Evolutionary conservation across 2,888 invertebrate genomes (phyloP), one percentile per base, ranked within the genome.

Genomic region (Piscicola geometra): DNA sequence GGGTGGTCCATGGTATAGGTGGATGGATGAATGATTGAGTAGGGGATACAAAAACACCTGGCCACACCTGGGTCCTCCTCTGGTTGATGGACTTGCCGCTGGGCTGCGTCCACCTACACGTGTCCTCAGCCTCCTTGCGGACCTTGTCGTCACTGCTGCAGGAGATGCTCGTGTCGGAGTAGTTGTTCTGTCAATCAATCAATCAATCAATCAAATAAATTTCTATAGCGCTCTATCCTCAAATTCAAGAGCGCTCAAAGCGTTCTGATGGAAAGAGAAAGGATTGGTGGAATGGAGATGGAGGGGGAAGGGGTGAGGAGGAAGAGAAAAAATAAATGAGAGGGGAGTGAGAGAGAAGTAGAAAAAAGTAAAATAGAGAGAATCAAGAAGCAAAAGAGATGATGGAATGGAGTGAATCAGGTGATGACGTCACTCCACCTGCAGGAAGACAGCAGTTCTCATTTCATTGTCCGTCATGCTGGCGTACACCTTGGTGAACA

Each of bases 121-220:
- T 28, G 52, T 73, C 73, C 21, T 35, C 73, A 1, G 12, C 41
- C 64, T 73, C 28, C 41, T 32, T 64, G 60, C 33, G 33, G 41
- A 73, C 60, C 15, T 12, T 64, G n/a, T 9, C 28, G 41, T 50
- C 41, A 30, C 18, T 30, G 30, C 15, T 68, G 25, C 67, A 75
- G 0, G 21, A 12, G 21, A 67, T n/a, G 15, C 67, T n/a, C 1
- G 32, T 32, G 35, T 21, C 21, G n/a, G 69, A 33, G 12, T 33
- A 5, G 33, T 67, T 75, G 35, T 68, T 28, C 75, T 67, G 68
- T n/a, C n/a, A n/a, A n/a, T n/a, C n/a, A n/a, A n/a, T n/a, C n/a
- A n/a, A 0, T 21, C 32, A 66, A n/a, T 35, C 1, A 64, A 21
- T 18, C 18, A 35, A 73, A 64, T n/a, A 25, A 32, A 12, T n/a